Evolutionary conservation across 1,140 invertebrate species (phyloP), one percentile per base, ranked within the genome.

Genomic region (Leptinotarsa texana): DNA sequence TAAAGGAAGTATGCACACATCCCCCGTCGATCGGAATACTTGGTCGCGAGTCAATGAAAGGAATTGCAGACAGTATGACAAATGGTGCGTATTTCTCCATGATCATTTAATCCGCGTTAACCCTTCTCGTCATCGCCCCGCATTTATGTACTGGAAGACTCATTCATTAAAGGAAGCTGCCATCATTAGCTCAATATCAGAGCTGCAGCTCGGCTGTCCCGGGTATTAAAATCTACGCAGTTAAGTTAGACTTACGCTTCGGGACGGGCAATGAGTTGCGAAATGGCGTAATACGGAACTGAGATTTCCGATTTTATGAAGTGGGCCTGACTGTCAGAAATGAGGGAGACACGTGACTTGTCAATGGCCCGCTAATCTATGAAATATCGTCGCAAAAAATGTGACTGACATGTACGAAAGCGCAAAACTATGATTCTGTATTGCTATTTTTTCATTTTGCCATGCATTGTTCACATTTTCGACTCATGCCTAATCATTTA

Each of bases 91-190:
- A 82, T 82, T 80, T 79, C 74, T 82, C 81, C 79, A 82, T 82
- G 81, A 82, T 82, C 81, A 81, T 81, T 82, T 82, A 82, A 82
- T 82, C 80, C 78, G 72, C 77, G 80, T 80, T 82, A 82, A 82
- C 80, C 81, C 81, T 82, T 78, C 81, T 75, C 80, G 80, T 82
- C 81, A 78, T 82, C 81, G 73, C 78, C 77, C 75, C 76, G 77
- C 74, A 78, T 63, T 78, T 75, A 80, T 77, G 74, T 73, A 63
- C 72, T 65, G 13, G 63, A 62, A 73, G 63, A 63, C 72, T 66
- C 42, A 73, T 49, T 63, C 72, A 73, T 73, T 48, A 42, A 51
- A 73, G 33, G 6, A 57, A 13, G 51, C 51, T 57, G 51, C 51
- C n/a, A n/a, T 57, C 51, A 57, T 57, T 57, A 57, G 51, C 51